These are phyloP conservation scores for Reticulitermes speratus DNA, from an alignment of 1,140 invertebrate species.

Conservation along the genomic window DNA sequence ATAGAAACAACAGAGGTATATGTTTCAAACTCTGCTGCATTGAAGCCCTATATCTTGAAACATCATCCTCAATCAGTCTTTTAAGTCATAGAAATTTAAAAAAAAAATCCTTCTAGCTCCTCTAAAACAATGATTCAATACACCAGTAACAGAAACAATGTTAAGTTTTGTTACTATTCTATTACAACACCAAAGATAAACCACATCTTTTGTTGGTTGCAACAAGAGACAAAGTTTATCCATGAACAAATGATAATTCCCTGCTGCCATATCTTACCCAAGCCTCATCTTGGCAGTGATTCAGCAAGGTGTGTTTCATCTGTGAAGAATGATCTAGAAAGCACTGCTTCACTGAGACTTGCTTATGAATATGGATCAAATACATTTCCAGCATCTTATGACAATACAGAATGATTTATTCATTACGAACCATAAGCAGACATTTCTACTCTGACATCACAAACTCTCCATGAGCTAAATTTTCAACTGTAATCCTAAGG, in stretches of 20 bases:
- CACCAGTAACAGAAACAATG: neutral
- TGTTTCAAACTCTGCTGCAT: slow-evolving; percentile 30
- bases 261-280: neutral
- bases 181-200: neutral
- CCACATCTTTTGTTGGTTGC: neutral
- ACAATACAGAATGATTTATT: neutral
- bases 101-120: neutral
- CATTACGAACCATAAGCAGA: neutral
- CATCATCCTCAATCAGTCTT: slow-evolving; percentile 33
- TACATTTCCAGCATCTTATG: neutral
- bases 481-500: neutral
- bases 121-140: slow-evolving; percentile 15
- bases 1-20: slow-evolving; percentile 33
- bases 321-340: no score
- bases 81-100: slow-evolving; percentile 26
- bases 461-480: neutral
- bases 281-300: neutral
- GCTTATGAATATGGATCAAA: neutral
- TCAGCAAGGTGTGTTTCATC: no score
- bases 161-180: neutral
- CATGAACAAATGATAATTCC: neutral
- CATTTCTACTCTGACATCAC: neutral
- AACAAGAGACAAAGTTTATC: neutral
- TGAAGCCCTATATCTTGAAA: slow-evolving; percentile 28
- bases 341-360: neutral